A percentile compares a stretch with the other conserved stretches of the same genome.
Conservation (phyloP, 30 jellyfish, hydroid and myxozoan species). For the Clytia hemisphaerica region DNA sequence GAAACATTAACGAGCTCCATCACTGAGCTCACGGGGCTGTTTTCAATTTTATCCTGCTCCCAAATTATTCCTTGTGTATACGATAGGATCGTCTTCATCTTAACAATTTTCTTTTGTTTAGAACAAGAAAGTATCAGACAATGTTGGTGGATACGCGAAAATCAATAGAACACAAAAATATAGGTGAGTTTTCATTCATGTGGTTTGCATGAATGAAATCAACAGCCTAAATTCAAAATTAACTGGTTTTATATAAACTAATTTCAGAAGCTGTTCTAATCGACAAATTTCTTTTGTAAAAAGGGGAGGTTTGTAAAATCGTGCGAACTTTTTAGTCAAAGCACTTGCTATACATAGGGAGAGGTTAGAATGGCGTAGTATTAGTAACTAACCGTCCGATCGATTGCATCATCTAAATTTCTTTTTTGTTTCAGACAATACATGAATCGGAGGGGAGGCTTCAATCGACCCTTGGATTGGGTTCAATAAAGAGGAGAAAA, state of each 20-base stretch:
- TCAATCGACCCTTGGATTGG: constrained; percentile 89
- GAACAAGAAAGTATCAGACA: constrained; percentile 64
- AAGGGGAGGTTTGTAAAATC: no score
- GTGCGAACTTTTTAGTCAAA: no score
- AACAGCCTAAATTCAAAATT: neutral
- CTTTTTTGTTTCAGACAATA: constrained; percentile 55
- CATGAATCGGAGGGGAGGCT: constrained; percentile 98
- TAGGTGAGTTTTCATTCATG: constrained; percentile 29
- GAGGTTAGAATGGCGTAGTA: no score
- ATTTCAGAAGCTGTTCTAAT: no score
- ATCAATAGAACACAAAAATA: constrained; percentile 50
- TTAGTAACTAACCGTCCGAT: no score
- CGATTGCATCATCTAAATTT: no score
- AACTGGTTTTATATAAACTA: neutral
- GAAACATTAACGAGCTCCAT: no score
- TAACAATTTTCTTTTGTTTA: neutral
- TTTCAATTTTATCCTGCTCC: no score
- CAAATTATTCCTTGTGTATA: no score
- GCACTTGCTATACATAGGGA: no score
- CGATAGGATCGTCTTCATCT: neutral
- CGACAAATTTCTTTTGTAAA: no score
- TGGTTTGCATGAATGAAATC: neutral
- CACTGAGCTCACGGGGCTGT: no score
- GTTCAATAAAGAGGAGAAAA: neutral
- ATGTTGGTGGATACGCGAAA: constrained; percentile 57